Base-by-base conservation (phyloP, 2,797 vertebrate genomes). In the Hephaestus fuliginosus region DNA sequence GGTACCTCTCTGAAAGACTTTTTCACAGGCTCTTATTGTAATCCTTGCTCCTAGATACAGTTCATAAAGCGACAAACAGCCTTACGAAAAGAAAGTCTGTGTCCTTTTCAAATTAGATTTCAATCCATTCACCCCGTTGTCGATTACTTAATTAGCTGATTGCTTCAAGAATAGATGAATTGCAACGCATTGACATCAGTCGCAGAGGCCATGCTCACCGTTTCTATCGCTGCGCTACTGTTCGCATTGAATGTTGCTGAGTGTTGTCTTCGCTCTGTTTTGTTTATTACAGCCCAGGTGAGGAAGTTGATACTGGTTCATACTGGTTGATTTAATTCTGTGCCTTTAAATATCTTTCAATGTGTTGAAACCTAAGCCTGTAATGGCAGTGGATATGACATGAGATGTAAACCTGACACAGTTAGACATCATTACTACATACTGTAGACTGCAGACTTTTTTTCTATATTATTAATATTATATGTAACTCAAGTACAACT, bases 1-100 rank as follows among this genome's bases (percentile, higher is more conserved):
- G 90, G 72, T 82, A 74, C 88, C 89, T 90, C 76, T 83, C 80
- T 73, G 66, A 82, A 84, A 87, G 82, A 70, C 56, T 87, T 88
- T 78, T 82, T 81, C 65, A 44, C 72, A 5, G 65, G 28, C 70
- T 85, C 83, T 76, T 68, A 55, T 89, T 88, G 81, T 85, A 55
- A 66, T 83, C 76, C 79, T 60, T 57, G 11, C 80, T 76, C 53
- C 60, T 64, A 76, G 85, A 86, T 88, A 36, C 84, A 84, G 80
- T 82, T 89, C 64, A 69, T 83, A 83, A 91, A 89, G 79, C 60
- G 7, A 85, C 78, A 86, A 85, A 82, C 63, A 67, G 51, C 58
- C 53, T 73, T 0, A 13, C 22, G 51, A 52, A 68, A 82, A 52
- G 28, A 62, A 73, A 58, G 72, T n/a, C 43, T 4, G n/a, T 44